These are phyloP conservation scores for Choloepus hoffmanni DNA, from an alignment of 2,113 vertebrate species.

Conservation along the genomic window DNA sequence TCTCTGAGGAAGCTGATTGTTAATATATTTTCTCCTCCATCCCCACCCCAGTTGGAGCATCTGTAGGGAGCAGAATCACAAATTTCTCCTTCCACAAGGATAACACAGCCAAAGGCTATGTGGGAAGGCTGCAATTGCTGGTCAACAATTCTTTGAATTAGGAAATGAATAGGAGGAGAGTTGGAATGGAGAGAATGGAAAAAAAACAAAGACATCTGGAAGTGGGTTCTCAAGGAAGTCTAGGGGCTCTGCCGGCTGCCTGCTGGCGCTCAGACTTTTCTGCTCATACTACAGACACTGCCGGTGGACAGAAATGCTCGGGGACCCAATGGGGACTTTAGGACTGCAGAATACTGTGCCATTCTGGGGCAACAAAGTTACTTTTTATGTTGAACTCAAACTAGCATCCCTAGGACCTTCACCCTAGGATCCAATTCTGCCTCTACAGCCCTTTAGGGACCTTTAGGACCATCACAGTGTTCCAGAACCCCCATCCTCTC, in stretches of 20 bases:
- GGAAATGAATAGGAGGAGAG: background rate
- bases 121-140: background rate
- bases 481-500: background rate
- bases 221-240: background rate
- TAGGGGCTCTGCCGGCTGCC: background rate
- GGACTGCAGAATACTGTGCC: no score
- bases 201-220: accelerated
- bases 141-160: background rate
- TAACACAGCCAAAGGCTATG: accelerated
- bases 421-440: background rate
- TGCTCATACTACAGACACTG: background rate
- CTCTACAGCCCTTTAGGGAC: background rate
- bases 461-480: background rate
- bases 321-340: no score
- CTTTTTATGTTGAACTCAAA: background rate
- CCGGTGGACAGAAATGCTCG: accelerated
- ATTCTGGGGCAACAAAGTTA: background rate
- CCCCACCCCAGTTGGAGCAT: background rate
- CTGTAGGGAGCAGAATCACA: background rate
- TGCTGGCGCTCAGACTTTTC: no score
- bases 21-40: accelerated
- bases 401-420: background rate
- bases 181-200: background rate
- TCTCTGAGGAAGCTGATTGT: background rate
- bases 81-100: background rate